phyloP scores from a whole-genome alignment of 2,113 vertebrate genomes.

The Gadus chalcogrammus region DNA sequence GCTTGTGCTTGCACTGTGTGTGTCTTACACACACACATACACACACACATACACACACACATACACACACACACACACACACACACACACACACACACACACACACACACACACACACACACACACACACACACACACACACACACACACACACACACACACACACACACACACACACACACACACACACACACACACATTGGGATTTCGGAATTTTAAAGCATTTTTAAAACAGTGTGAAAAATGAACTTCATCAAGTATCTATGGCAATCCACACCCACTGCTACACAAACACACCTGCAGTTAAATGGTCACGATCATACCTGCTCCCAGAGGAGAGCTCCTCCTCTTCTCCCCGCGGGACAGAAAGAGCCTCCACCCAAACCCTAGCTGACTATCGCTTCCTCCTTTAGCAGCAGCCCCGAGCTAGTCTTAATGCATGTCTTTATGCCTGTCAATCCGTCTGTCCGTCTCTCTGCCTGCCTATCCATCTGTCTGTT shows the following conservation, averaged over 20 bases:
- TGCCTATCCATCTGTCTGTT: constrained; percentile 2
- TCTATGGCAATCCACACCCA: neutral
- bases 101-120: constrained; percentile 4
- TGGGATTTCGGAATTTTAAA: neutral
- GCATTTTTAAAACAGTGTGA: neutral
- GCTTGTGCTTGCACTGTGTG: constrained; percentile 40
- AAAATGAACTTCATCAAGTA: neutral
- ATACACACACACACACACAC: constrained; percentile 1
- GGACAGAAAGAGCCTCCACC: too few species aligned
- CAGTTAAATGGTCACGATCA: neutral
- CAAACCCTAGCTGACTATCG: too few species aligned
- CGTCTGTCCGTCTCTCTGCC: neutral
- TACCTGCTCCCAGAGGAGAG: neutral
- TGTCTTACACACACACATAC: neutral
- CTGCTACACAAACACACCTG: neutral
- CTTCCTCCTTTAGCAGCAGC: too few species aligned
- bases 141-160: neutral
- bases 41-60: neutral
- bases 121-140: neutral
- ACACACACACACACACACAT: neutral
- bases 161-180: constrained; percentile 5
- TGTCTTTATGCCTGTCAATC: neutral
- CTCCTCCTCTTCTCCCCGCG: too few species aligned
- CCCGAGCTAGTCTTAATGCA: neutral
- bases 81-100: constrained; percentile 3